Evolutionary conservation across 2,888 invertebrate genomes (phyloP).

Genomic region (Hirtodrosophila trivittata): DNA sequence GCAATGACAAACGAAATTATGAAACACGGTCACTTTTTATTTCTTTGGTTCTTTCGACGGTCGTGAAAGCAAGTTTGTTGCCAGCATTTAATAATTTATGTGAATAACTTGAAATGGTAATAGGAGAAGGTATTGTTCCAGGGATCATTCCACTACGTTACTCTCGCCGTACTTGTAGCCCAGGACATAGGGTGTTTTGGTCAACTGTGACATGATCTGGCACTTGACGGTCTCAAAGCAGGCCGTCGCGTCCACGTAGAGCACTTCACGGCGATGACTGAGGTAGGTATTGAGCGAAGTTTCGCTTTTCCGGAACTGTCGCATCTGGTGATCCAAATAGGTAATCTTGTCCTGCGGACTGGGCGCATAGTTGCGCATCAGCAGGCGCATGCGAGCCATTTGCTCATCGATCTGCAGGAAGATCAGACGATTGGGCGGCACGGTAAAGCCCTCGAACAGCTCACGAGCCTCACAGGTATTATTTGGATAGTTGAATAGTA

Average conservation of each 20-base stretch:
- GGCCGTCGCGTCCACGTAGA: conserved; percentile 66
- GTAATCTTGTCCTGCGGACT: conserved; percentile 61
- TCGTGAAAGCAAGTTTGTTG: too few species aligned
- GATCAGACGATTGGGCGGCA: conserved; percentile 85
- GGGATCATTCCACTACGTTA: conserved; percentile 28
- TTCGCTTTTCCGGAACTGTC: conserved; percentile 67
- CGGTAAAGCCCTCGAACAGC: conserved; percentile 84
- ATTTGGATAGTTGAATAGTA: conserved; percentile 86
- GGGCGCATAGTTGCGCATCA: conserved; percentile 56
- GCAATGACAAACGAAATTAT: conserved; percentile 44
- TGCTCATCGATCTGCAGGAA: conserved; percentile 75
- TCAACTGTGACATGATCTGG: conserved; percentile 61
- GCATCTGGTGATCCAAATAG: conserved; percentile 74
- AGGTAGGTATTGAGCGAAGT: conserved; percentile 69
- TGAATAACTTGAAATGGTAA: conserved; percentile 32
- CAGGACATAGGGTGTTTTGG: conserved; percentile 70
- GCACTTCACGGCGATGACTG: conserved; percentile 66
- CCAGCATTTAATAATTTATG: too few species aligned
- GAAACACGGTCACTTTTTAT: conserved; percentile 37
- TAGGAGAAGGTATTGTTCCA: conserved; percentile 16
- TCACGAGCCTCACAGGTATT: conserved; percentile 85
- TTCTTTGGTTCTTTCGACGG: background rate
- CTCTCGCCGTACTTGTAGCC: conserved; percentile 70
- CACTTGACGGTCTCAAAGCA: conserved; percentile 67
- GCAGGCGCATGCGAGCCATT: conserved; percentile 67